Evolutionary conservation across 2,888 invertebrate genomes (phyloP).

Genomic region (Lasius fuliginosus): DNA sequence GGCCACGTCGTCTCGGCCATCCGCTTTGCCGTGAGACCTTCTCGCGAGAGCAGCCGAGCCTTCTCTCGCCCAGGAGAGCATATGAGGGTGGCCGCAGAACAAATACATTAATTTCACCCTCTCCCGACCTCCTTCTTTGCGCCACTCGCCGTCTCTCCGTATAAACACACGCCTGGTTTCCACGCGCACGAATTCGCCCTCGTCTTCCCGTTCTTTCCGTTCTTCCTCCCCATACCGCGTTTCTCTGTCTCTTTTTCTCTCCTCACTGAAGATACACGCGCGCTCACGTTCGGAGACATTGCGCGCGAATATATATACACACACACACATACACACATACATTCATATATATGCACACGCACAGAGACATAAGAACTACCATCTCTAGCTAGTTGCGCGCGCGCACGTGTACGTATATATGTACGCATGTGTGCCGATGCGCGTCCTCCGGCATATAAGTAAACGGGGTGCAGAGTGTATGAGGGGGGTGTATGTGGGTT

Average conservation of each 20-base stretch:
- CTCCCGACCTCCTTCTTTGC: conserved; percentile 72
- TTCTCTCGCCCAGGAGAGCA: conserved; percentile 77
- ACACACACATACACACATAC: conserved; percentile 33
- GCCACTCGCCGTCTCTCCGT: conserved; percentile 62
- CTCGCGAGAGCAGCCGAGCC: conserved; percentile 75
- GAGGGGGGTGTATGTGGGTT: conserved; percentile 69
- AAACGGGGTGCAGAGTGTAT: conserved; percentile 82
- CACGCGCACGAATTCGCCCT: conserved; percentile 50
- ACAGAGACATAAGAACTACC: conserved; percentile 44
- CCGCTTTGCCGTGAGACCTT: conserved; percentile 74
- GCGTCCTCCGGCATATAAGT: conserved; percentile 84
- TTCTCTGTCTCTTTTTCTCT: conserved; percentile 36
- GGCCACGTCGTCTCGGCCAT: conserved; percentile 76
- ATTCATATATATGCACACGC: conserved; percentile 28
- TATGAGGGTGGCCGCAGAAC: conserved; percentile 85
- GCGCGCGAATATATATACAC: conserved; percentile 31
- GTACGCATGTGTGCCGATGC: conserved; percentile 76
- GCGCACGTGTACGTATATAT: conserved; percentile 46
- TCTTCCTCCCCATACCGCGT: conserved; percentile 57
- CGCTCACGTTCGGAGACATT: conserved; percentile 42
- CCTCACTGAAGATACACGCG: conserved; percentile 41
- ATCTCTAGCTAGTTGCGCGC: conserved; percentile 49
- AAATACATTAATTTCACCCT: conserved; percentile 85
- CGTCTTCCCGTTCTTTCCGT: conserved; percentile 68
- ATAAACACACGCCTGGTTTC: conserved; percentile 65